Evolutionary conservation across 2,113 vertebrate genomes (phyloP).

Genomic region (Craseonycteris thonglongyai): DNA sequence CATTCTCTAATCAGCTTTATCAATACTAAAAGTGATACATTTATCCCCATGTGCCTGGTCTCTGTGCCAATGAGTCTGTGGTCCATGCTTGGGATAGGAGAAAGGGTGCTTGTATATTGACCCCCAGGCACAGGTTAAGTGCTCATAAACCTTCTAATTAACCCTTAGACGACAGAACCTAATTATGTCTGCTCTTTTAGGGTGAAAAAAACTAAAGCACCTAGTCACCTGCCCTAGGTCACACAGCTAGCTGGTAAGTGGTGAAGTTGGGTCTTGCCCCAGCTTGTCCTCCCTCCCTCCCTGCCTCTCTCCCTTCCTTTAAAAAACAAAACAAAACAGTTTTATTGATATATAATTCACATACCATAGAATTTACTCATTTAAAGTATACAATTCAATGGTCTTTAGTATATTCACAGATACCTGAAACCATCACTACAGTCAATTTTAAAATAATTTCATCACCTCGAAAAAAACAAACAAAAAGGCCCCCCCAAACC

Average conservation of each 20-base stretch:
- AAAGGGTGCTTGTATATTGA: not conserved
- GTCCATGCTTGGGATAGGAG: not conserved
- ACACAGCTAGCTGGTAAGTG: not conserved
- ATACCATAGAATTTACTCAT: too few species aligned
- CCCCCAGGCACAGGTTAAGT: too few species aligned
- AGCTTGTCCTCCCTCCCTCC: not conserved
- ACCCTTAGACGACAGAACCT: not conserved
- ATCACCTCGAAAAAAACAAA: not conserved
- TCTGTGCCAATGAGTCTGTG: too few species aligned
- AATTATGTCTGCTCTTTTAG: not conserved
- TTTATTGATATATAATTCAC: not conserved
- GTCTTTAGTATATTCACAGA: not conserved
- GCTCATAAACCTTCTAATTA: not conserved
- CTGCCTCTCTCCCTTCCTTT: not conserved
- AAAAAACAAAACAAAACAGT: too few species aligned
- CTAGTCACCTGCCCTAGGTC: not conserved
- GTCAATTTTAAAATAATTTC: not conserved
- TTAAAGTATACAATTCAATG: not conserved
- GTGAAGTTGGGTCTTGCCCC: not conserved
- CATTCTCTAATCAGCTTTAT: too few species aligned
- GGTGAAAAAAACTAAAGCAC: not conserved
- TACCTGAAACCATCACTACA: rapidly evolving
- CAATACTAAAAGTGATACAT: rapidly evolving
- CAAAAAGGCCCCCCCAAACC: too few species aligned
- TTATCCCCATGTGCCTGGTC: not conserved